Conservation (phyloP, 2,888 invertebrate genomes). For the Latrodectus hesperus region DNA sequence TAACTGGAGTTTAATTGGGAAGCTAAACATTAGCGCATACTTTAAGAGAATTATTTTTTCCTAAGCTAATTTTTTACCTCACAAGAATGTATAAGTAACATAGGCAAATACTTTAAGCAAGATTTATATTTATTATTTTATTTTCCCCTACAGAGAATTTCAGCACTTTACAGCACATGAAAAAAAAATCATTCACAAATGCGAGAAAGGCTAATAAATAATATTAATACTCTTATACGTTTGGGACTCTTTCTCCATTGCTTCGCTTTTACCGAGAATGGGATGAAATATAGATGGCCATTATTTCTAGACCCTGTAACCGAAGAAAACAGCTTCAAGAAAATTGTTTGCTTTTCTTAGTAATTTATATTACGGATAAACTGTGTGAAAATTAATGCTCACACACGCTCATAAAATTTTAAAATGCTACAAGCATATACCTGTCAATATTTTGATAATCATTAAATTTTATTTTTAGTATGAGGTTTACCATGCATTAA, state of each 20-base stretch:
- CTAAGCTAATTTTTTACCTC: background rate
- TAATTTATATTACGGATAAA: constrained; percentile 5
- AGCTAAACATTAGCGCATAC: constrained; percentile 7
- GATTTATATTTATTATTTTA: constrained; percentile 26
- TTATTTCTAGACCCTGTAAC: constrained; percentile 19
- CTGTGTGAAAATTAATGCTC: constrained; percentile 20
- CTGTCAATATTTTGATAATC: no score
- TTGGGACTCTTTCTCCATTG: constrained; percentile 21
- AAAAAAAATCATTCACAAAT: constrained; percentile 18
- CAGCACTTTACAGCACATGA: background rate
- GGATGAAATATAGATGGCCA: constrained; percentile 19
- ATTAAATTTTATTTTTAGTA: no score
- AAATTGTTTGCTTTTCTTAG: constrained; percentile 15
- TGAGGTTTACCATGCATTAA: no score
- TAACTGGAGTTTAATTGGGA: constrained; percentile 46
- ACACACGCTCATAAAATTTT: background rate
- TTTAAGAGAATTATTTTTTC: background rate
- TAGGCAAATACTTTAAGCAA: background rate
- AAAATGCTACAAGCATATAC: background rate
- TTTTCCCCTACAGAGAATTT: constrained; percentile 14
- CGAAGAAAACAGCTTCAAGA: background rate
- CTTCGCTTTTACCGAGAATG: background rate
- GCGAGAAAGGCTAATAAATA: constrained; percentile 16
- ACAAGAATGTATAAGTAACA: constrained; percentile 16
- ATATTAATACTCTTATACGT: constrained; percentile 24